phyloP scores from a whole-genome alignment of 2,888 invertebrate genomes.

The Chironomus tentans region DNA sequence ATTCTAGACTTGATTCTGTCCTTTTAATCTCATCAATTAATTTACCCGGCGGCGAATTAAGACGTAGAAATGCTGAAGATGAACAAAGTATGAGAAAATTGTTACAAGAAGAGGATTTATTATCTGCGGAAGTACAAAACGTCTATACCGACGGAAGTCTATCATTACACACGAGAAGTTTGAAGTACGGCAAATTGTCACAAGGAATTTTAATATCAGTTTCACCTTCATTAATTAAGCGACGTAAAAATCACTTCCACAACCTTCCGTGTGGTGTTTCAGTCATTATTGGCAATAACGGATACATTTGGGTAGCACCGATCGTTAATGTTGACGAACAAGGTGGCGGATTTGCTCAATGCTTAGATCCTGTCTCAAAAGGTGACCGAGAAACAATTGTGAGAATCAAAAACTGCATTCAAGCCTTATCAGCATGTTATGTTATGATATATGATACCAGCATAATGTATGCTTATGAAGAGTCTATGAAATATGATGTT shows the following conservation, averaged over 20 bases:
- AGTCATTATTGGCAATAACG: constrained; percentile 92
- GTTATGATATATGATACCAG: constrained; percentile 89
- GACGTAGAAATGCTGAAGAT: constrained; percentile 88
- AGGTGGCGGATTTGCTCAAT: constrained; percentile 67
- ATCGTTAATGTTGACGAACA: constrained; percentile 50
- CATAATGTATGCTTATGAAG: constrained; percentile 82
- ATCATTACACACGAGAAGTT: constrained; percentile 87
- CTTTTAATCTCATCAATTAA: constrained; percentile 88
- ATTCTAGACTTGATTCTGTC: constrained; percentile 78
- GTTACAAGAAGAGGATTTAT: constrained; percentile 87
- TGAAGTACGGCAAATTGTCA: constrained; percentile 89
- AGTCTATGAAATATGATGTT: constrained; percentile 72
- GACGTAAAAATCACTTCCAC: constrained; percentile 94
- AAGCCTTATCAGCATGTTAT: constrained; percentile 74
- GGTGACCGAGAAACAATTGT: constrained; percentile 78
- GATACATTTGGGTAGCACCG: constrained; percentile 89
- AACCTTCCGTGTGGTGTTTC: constrained; percentile 84
- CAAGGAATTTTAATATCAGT: constrained; percentile 77
- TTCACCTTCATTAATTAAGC: constrained; percentile 80
- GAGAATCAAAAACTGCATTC: constrained; percentile 80
- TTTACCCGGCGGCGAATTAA: constrained; percentile 93
- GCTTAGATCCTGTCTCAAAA: constrained; percentile 58
- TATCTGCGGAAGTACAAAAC: constrained; percentile 96
- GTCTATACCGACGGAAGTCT: constrained; percentile 85
- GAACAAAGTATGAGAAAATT: constrained; percentile 96